These are phyloP conservation scores for Gerosis bhagava DNA, from an alignment of 2,888 invertebrate genomes.

Conservation along the genomic window DNA sequence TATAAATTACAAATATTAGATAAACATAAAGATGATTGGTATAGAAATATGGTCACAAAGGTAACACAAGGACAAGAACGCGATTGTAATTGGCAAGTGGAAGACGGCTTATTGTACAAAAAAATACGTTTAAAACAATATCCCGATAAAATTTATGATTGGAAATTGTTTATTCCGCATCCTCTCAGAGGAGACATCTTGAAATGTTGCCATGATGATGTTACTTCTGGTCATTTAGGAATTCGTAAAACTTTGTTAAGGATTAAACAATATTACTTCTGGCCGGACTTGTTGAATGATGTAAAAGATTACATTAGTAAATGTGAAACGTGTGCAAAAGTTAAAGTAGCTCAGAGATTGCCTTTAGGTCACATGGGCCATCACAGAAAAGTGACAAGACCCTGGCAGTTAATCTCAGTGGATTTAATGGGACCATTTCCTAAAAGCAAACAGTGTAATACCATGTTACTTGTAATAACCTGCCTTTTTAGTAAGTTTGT, in stretches of 20 bases:
- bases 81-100: background rate
- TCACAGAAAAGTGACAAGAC: constrained; percentile 24
- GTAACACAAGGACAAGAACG: too few species aligned
- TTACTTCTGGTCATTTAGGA: constrained; percentile 8
- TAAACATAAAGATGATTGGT: too few species aligned
- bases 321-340: constrained; percentile 18
- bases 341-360: constrained; percentile 21
- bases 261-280: constrained; percentile 14
- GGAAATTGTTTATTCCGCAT: constrained; percentile 1
- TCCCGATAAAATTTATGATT: background rate
- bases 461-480: too few species aligned
- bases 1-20: too few species aligned
- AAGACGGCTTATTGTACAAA: background rate
- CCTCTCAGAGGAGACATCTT: background rate
- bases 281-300: constrained; percentile 15
- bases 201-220: background rate
- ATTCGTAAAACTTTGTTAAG: constrained; percentile 34
- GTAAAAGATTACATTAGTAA: constrained; percentile 6
- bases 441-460: constrained; percentile 13
- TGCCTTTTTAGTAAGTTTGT: constrained; percentile 27
- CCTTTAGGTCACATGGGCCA: constrained; percentile 25
- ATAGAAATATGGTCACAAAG: too few species aligned
- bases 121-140: background rate
- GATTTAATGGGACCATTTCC: constrained; percentile 30
- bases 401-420: constrained; percentile 22